phyloP scores from a whole-genome alignment of 2,113 vertebrate species.

The Odocoileus hemionus region DNA sequence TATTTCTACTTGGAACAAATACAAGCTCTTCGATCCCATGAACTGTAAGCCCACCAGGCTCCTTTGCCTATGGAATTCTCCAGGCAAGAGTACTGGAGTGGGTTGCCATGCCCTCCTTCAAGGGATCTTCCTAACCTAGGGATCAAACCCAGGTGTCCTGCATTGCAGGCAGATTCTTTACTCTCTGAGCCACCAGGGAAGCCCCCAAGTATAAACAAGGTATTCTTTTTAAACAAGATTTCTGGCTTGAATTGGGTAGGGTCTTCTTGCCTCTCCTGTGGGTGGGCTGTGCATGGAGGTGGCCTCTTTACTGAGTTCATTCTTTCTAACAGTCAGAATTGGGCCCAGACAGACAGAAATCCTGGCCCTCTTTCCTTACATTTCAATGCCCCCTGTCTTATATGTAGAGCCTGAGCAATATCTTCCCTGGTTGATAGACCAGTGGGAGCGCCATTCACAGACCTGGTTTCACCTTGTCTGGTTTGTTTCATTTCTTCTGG shows the following conservation, averaged over 20 bases:
- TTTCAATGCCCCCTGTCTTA: background rate
- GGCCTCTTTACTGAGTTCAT: background rate
- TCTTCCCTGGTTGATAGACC: background rate
- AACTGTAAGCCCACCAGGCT: background rate
- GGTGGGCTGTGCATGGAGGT: too few relatives aligned
- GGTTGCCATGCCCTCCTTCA: background rate
- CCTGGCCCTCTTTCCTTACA: too few relatives aligned
- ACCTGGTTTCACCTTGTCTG: background rate
- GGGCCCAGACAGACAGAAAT: accelerated
- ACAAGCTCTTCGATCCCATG: background rate
- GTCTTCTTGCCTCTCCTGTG: background rate
- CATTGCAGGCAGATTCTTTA: background rate
- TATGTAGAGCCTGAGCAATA: background rate
- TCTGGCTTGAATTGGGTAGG: background rate
- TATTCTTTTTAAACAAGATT: background rate
- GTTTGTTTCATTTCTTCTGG: background rate
- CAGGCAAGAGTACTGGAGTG: background rate
- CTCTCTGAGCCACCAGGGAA: background rate
- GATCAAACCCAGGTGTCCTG: background rate
- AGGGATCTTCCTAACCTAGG: background rate
- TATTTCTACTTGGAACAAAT: background rate
- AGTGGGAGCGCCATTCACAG: background rate
- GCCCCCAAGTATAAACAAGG: background rate
- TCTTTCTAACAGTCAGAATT: background rate
- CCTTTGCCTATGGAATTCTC: background rate